Base-by-base conservation (phyloP, 2,797 vertebrate species). In the Fistularia commersonii region DNA sequence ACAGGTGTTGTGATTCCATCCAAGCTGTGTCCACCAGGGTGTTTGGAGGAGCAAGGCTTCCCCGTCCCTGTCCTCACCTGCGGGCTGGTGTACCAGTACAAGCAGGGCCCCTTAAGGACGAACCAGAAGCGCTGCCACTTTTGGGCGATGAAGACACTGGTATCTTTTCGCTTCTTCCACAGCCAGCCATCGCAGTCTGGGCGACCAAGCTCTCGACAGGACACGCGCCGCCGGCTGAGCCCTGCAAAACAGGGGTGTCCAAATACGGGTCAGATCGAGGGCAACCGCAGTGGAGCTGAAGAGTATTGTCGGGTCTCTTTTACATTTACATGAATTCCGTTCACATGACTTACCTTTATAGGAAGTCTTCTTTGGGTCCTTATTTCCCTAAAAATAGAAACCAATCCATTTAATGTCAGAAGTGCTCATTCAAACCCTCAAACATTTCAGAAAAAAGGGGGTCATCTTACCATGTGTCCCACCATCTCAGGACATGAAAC, bases 101-200 rank as follows among this genome's bases (percentile, higher is more conserved):
- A 88, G 0, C 75, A 86, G 38, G 93, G 91, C 33, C 94, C 93
- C 61, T 95, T 96, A 43, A 98, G 92, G 69, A 98, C 89, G 0
- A 95, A 93, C 95, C 96, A 99, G 89, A 94, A 95, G 8, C 93
- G 92, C 57, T 96, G 96, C 97, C 97, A 99, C 78, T 94, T 96
- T 32, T 96, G 94, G 14, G 93, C 68, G 82, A 96, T 87, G 82
- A 99, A 99, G 45, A 90, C 89, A 0, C 74, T 74, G 0, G 87
- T 89, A 23, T 91, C 93, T 74, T 93, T 97, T 65, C 95, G 95
- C 80, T 95, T 98, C 82, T 95, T 95, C 87, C 94, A 91, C 11
- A 99, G 90, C 95, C 95, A 99, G 32, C 96, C 95, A 0, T 96
- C 90, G 0, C 94, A 97, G 74, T 99, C 97, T 0, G 95, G 92